Conservation (phyloP, 2,888 invertebrate genomes). For the Xylophagus ater region DNA sequence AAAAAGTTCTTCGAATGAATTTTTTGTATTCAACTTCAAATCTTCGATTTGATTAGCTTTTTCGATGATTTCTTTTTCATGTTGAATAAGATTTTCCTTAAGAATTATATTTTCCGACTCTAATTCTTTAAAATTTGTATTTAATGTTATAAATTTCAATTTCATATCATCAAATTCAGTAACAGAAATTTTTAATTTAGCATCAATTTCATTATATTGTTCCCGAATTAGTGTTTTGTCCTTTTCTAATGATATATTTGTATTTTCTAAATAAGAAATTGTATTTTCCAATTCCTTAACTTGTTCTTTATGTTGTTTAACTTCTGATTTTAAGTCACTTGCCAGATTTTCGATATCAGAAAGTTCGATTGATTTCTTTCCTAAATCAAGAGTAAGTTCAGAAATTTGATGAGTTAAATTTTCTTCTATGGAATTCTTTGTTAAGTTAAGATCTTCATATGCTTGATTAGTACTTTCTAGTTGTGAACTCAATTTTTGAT, state of each 20-base stretch:
- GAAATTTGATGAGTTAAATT: not conserved
- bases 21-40: not conserved
- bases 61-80: not conserved
- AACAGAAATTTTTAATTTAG: not conserved
- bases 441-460: too few relatives aligned
- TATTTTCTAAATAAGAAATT: not conserved
- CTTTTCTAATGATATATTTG: not conserved
- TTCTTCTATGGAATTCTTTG: too few relatives aligned
- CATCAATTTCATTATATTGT: not conserved
- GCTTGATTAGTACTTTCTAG: too few relatives aligned
- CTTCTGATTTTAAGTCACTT: too few relatives aligned
- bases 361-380: slow-evolving; percentile 4
- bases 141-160: slow-evolving; percentile 12
- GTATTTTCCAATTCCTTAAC: not conserved
- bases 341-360: slow-evolving; percentile 5
- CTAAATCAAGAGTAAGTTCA: slow-evolving; percentile 2
- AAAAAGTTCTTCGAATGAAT: slow-evolving; percentile 17
- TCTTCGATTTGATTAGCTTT: slow-evolving; percentile 1
- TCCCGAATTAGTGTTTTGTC: not conserved
- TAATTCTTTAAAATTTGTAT: slow-evolving; percentile 8
- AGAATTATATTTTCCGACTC: slow-evolving; percentile 13
- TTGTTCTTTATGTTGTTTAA: slow-evolving; percentile 2
- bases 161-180: not conserved
- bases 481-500: too few relatives aligned
- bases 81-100: too few relatives aligned